Evolutionary conservation across 1,140 invertebrate genomes (phyloP), one percentile per base, ranked within the genome.

Genomic region (Heliothis virescens): DNA sequence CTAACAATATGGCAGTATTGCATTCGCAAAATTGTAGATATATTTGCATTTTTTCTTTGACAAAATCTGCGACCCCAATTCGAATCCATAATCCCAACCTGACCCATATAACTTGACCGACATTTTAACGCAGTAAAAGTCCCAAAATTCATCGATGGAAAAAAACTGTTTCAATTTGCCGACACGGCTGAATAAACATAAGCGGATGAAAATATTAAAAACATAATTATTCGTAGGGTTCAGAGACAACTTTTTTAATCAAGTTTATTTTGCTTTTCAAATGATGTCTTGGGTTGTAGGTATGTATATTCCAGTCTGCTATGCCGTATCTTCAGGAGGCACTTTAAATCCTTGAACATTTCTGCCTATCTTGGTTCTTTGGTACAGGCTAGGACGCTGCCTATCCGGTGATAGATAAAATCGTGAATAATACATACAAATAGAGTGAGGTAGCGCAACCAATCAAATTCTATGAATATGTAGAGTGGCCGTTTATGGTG

Each of bases 401-500:
- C 21, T 71, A 52, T 52, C 67, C 69, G 3, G 18, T 57, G 52
- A 41, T 72, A 41, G 52, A 34, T 55, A 72, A 57, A 29, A 55
- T 72, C 52, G 53, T 72, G 69, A 72, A 72, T 72, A 55, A 72
- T 72, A 52, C 69, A 72, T 72, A 57, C n/a, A 72, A 55, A 72
- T 55, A 41, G 47, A 26, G 29, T 57, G 69, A 72, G 47, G 53
- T 41, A 57, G 53, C 69, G 53, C 50, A 72, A 57, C 69, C 29
- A 72, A 72, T 72, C 69, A 72, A 72, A 55, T 41, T 57, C 26
- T 57, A 72, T 72, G 69, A 72, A 72, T 72, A 72, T 72, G 69
- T 72, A 72, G 69, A 34, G 69, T 57, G 52, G 26, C 63, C 26
- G 26, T 34, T 72, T 72, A 50, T 55, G 26, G 53, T 57, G 52